Base-by-base conservation (phyloP, 2,113 vertebrate species). In the Elephas maximus region DNA sequence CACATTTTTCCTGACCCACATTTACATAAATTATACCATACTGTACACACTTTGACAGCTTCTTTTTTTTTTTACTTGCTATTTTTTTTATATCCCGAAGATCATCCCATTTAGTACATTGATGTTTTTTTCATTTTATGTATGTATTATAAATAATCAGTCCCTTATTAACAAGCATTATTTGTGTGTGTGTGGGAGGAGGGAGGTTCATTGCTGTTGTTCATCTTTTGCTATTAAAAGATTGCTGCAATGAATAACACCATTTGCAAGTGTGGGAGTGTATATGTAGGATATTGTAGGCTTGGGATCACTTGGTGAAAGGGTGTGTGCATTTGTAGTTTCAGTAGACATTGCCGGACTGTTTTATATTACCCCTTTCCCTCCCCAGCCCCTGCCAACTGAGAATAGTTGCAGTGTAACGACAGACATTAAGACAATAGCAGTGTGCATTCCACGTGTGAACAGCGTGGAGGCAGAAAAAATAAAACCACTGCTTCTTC, bases 41-140 rank as follows among this genome's bases (percentile, higher is more conserved):
- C 60, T 37, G 6, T 51, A 76, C 79, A 67, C 26, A 63, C 30
- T 85, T 48, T 17, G 30, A 60, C n/a, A 65, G 14, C 26, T 65
- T 82, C 9, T 24, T 71, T 81, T 96, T 81, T 81, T 96, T 83
- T 84, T 62, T 67, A 73, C 41, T 65, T 74, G 63, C n/a, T 30
- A 1, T 33, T 37, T 37, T 37, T 37, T 37, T 37, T 37, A 10
- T 48, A 63, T 51, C 69, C 86, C 30, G 30, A 78, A 57, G 26
- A 14, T 86, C 44, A 89, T 84, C 69, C 28, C 77, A 80, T 51
- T 85, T 90, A n/a, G 23, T 28, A 28, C 21, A 24, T 77, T 74
- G n/a, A 51, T 45, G n/a, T 84, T 76, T n/a, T n/a, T 33, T n/a
- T n/a, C 10, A 14, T 71, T 84, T 71, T 37, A 84, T 71, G 87